A percentile compares a stretch with the other conserved stretches of the same genome.
Evolutionary conservation across 2,113 vertebrate species (phyloP).

Genomic region (Neodon shergylaensis): DNA sequence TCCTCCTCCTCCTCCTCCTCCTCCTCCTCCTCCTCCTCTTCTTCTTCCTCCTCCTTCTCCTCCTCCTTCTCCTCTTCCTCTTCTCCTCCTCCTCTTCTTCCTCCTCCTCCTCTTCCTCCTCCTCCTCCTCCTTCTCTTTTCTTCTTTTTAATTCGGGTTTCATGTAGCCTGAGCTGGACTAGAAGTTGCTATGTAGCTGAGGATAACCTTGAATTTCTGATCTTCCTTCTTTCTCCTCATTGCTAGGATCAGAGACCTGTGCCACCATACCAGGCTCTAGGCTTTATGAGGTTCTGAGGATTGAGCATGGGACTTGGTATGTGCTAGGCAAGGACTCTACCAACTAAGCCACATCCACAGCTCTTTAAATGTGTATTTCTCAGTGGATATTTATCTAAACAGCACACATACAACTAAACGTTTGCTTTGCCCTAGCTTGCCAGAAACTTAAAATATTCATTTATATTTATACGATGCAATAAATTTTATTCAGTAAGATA

Average conservation of each 20-base stretch:
- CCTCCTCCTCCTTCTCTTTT: too few species aligned
- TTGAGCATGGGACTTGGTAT: background rate
- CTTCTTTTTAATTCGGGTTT: background rate
- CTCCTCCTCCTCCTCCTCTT: too few species aligned
- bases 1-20: too few species aligned
- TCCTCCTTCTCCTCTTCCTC: too few species aligned
- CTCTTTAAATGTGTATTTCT: background rate
- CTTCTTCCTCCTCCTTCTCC: too few species aligned
- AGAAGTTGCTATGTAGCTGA: background rate
- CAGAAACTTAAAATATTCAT: background rate
- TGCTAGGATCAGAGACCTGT: background rate
- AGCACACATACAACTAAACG: background rate
- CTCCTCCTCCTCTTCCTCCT: fast-evolving
- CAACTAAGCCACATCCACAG: background rate
- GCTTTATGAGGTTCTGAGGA: too few species aligned
- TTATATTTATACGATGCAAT: background rate
- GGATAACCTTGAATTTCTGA: background rate
- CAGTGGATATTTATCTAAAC: background rate
- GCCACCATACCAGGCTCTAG: background rate
- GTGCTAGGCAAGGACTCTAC: too few species aligned
- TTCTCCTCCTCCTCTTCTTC: too few species aligned
- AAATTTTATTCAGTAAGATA: background rate
- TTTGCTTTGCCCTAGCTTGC: background rate
- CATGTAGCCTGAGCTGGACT: background rate
- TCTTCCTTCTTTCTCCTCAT: background rate